phyloP scores from a whole-genome alignment of 2,888 invertebrate species.

The Eudasyphora cyanicolor region DNA sequence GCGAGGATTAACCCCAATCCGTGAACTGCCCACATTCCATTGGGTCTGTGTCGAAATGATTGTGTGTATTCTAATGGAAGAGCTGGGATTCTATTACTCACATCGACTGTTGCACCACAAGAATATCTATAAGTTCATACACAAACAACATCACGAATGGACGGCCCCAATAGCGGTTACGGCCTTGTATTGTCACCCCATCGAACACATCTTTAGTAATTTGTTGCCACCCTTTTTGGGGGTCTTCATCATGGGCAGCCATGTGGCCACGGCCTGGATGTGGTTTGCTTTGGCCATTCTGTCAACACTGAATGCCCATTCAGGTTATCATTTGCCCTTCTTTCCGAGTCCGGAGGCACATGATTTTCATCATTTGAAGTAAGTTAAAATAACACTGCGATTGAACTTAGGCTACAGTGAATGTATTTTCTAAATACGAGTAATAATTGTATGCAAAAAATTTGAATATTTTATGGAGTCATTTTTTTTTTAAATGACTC shows the following conservation, averaged over 20 bases:
- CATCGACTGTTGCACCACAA: slow-evolving; percentile 90
- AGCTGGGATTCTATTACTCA: slow-evolving; percentile 91
- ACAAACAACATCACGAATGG: slow-evolving; percentile 94
- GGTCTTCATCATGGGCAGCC: slow-evolving; percentile 87
- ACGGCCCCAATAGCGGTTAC: slow-evolving; percentile 92
- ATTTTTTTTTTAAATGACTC: not conserved
- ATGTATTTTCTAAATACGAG: no score
- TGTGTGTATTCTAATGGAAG: slow-evolving; percentile 88
- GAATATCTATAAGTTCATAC: slow-evolving; percentile 88
- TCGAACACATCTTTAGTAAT: slow-evolving; percentile 89
- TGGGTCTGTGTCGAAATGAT: slow-evolving; percentile 87
- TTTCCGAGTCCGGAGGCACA: slow-evolving; percentile 92
- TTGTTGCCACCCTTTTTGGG: slow-evolving; percentile 88
- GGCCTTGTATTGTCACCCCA: slow-evolving; percentile 89
- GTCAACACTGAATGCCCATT: slow-evolving; percentile 90
- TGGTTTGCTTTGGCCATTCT: slow-evolving; percentile 90
- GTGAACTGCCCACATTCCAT: slow-evolving; percentile 88
- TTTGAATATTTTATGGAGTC: not conserved
- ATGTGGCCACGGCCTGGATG: slow-evolving; percentile 88
- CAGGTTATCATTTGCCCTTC: slow-evolving; percentile 92
- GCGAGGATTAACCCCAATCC: slow-evolving; percentile 85
- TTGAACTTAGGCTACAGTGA: no score
- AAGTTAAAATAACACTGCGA: no score
- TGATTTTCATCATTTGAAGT: slow-evolving; percentile 93
- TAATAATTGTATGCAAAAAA: no score